Base-by-base conservation (phyloP, 1,140 invertebrate species). In the Cardiocondyla obscurior region DNA sequence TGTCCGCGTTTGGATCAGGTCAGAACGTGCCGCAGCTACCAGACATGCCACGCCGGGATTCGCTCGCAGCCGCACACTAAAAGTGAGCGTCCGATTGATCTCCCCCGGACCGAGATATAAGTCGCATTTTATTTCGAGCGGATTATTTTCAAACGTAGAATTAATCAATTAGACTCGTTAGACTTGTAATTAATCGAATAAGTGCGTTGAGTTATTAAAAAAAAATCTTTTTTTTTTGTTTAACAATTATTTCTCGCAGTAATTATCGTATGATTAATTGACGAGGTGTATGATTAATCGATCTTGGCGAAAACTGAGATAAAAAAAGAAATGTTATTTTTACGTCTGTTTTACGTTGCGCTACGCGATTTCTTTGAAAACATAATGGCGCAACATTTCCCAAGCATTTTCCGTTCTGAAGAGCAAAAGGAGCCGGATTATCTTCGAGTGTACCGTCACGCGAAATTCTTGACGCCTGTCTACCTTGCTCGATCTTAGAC, bases 1-100 rank as follows among this genome's bases (percentile, higher is more conserved):
- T 98, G 97, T 92, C 96, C 97, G 0, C 95, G 96, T 19, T 91
- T 97, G 79, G 93, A 96, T 67, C 97, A 98, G 90, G 95, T 96
- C 72, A 93, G 96, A 22, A 96, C 95, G 1, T 98, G 97, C 91
- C 96, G 97, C 88, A 96, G 96, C 53, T 96, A 95, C 28, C 95
- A 95, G 1, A 69, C 72, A 70, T 92, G 91, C 69, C 97, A 96
- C 88, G 95, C 96, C 25, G 94, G 96, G 49, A 95, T 96, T 88
- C 96, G 95, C 42, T 73, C 85, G 58, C 87, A 86, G n/a, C 82
- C 49, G 33, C 83, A 53, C 19, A 65, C 60, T 36, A 79, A 76
- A 44, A 87, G 83, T 83, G 57, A 79, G 72, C 67, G 51, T n/a
- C 36, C 36, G 72, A 76, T 79, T 22, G 33, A 39, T 77, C 10